Evolutionary conservation across 1,140 invertebrate genomes (phyloP), one percentile per base, ranked within the genome.

Genomic region (Polyergus mexicanus): DNA sequence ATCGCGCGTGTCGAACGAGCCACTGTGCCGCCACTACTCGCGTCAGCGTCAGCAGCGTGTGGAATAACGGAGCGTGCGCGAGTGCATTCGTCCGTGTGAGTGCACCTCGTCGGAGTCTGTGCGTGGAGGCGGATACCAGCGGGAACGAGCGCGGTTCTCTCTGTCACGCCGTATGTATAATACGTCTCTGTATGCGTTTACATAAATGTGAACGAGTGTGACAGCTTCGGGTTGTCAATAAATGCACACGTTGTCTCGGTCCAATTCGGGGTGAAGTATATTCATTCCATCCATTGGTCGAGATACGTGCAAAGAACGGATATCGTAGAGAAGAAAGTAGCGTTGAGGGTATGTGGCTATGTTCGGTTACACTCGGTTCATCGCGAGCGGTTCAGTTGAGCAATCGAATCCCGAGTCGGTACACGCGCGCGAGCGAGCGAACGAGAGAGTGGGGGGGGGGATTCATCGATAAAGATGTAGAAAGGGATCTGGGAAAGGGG

Each of bases 361-460:
- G 77, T 56, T 87, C 78, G 86, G 74, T 87, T 90, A 89, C 86
- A 88, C 86, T 68, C 69, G 89, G 63, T 88, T 75, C 88, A 89
- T 91, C 89, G 85, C 88, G 86, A 87, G 54, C 87, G 68, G 85
- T 91, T 91, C 88, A 88, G 86, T 89, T 87, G 89, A 91, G 76
- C 88, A 88, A 88, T 86, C 80, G 88, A 80, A 80, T 83, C 77
- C 85, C 87, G 28, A 90, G 83, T 78, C 72, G 80, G 84, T 90
- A 86, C 86, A 86, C 80, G 75, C 86, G 88, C 85, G 87, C 75
- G 88, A 76, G 28, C 28, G 28, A 69, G 63, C 72, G 88, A 76
- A n/a, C 32, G 41, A 56, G 63, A 16, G 41, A 78, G 63, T n/a
- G 65, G 41, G n/a, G 65, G n/a, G 65, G 25, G n/a, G 44, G 22